Percentiles rank a stretch among this genome's conserved stretches.
phyloP scores from a whole-genome alignment of 2,113 vertebrate genomes.

The Blennius ocellaris region DNA sequence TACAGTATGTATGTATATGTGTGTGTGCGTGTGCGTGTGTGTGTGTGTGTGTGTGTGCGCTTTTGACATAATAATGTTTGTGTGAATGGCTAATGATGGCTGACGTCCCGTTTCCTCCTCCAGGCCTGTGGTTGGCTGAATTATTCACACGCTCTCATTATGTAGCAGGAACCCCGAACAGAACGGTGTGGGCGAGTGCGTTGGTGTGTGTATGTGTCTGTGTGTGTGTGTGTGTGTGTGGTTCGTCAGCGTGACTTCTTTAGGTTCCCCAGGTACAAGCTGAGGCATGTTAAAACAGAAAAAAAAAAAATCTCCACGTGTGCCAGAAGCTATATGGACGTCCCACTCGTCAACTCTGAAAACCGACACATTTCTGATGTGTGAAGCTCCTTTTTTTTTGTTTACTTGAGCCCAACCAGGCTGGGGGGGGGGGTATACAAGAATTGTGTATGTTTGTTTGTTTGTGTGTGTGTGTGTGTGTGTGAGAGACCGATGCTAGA shows the following conservation, averaged over 20 bases:
- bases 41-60: constrained; percentile 39
- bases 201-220: no score
- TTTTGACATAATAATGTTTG: constrained; percentile 57
- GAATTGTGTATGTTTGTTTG: no score
- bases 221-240: constrained; percentile 30
- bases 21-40: constrained; percentile 33
- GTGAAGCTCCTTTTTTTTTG: constrained; percentile 1
- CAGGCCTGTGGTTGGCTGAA: constrained; percentile 67
- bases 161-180: constrained; percentile 61
- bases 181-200: constrained; percentile 19
- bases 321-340: constrained; percentile 33
- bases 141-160: constrained; percentile 78
- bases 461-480: no score
- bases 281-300: constrained; percentile 32
- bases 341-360: constrained; percentile 18
- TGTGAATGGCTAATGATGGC: constrained; percentile 77
- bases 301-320: constrained; percentile 5
- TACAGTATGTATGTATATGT: constrained; percentile 45
- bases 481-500: no score
- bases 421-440: no score
- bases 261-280: constrained; percentile 46
- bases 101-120: constrained; percentile 53
- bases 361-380: constrained; percentile 8
- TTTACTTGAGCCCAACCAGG: no score
- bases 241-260: constrained; percentile 24